A percentile compares a stretch with the other conserved stretches of the same genome.
Conservation (phyloP, 1,140 invertebrate species). For the Listronotus oregonensis region DNA sequence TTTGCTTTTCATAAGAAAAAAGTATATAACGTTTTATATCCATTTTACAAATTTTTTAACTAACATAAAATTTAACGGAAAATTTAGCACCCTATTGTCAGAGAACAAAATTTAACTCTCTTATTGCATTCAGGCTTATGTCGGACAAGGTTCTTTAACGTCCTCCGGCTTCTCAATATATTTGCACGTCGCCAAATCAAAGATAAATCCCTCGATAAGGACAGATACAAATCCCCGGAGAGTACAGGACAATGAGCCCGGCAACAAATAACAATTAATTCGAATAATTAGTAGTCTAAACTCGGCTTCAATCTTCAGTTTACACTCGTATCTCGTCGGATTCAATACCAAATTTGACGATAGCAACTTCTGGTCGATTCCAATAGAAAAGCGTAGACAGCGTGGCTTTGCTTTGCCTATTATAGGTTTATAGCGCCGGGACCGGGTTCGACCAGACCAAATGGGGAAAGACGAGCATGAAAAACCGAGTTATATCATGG, state of each 20-base stretch:
- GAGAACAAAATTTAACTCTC: slow-evolving; percentile 11
- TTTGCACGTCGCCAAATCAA: slow-evolving; percentile 29
- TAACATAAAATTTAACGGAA: slow-evolving; percentile 1
- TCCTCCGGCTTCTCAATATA: slow-evolving; percentile 28
- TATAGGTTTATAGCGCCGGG: slow-evolving; percentile 54
- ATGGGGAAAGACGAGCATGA: slow-evolving; percentile 49
- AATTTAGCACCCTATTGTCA: slow-evolving; percentile 32
- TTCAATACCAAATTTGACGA: slow-evolving; percentile 56
- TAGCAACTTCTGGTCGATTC: slow-evolving; percentile 52
- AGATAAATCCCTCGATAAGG: slow-evolving; percentile 35
- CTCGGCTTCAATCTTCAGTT: slow-evolving; percentile 47
- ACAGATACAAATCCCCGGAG: slow-evolving; percentile 30
- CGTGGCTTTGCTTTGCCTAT: slow-evolving; percentile 55
- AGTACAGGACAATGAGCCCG: slow-evolving; percentile 31
- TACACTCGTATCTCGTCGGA: slow-evolving; percentile 52
- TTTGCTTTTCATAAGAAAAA: too few species aligned
- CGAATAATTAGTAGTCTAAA: slow-evolving; percentile 54
- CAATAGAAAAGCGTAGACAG: slow-evolving; percentile 56
- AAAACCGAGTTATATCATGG: slow-evolving; percentile 52
- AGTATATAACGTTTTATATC: too few species aligned
- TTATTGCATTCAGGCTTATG: slow-evolving; percentile 12
- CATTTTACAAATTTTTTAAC: too few species aligned
- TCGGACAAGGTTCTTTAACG: slow-evolving; percentile 30
- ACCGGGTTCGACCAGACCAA: slow-evolving; percentile 45
- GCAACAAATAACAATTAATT: slow-evolving; percentile 54